phyloP scores from a whole-genome alignment of 1,140 invertebrate genomes.

The Philotrypesis tridentata region DNA sequence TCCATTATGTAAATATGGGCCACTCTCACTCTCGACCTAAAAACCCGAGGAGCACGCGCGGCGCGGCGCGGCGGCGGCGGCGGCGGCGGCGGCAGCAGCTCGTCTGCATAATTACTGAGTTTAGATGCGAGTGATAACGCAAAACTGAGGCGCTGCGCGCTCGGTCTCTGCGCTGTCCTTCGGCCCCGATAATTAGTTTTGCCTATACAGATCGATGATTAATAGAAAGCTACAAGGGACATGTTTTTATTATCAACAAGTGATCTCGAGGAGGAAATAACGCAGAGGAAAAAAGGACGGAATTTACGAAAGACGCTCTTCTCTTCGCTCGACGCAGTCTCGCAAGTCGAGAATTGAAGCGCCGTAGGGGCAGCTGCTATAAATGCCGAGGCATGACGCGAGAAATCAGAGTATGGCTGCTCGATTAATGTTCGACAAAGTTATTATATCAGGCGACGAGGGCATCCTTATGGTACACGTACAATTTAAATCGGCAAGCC shows the following conservation, averaged over 20 bases:
- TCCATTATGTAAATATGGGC: slow-evolving; percentile 37
- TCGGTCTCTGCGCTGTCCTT: too few species aligned
- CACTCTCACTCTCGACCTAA: neutral
- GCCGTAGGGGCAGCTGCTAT: slow-evolving; percentile 60
- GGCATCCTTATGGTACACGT: slow-evolving; percentile 64
- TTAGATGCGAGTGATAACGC: neutral
- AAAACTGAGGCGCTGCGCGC: neutral
- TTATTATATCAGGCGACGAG: slow-evolving; percentile 67
- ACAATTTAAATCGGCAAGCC: slow-evolving; percentile 53
- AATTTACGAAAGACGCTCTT: slow-evolving; percentile 39
- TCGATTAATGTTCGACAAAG: slow-evolving; percentile 65
- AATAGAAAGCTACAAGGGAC: neutral
- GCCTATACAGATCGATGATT: neutral
- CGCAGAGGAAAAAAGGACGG: slow-evolving; percentile 24
- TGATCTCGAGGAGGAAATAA: slow-evolving; percentile 3
- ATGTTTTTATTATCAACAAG: neutral
- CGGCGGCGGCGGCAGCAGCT: neutral
- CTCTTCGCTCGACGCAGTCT: too few species aligned
- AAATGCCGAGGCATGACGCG: slow-evolving; percentile 52
- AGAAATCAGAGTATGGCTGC: slow-evolving; percentile 49
- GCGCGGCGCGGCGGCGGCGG: too few species aligned
- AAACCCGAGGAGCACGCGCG: neutral
- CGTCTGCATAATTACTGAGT: slow-evolving; percentile 10
- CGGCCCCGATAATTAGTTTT: neutral
- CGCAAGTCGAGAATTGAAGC: slow-evolving; percentile 55